phyloP scores from a whole-genome alignment of 1,140 invertebrate genomes.

The Pseudomyrmex dendroicus region DNA sequence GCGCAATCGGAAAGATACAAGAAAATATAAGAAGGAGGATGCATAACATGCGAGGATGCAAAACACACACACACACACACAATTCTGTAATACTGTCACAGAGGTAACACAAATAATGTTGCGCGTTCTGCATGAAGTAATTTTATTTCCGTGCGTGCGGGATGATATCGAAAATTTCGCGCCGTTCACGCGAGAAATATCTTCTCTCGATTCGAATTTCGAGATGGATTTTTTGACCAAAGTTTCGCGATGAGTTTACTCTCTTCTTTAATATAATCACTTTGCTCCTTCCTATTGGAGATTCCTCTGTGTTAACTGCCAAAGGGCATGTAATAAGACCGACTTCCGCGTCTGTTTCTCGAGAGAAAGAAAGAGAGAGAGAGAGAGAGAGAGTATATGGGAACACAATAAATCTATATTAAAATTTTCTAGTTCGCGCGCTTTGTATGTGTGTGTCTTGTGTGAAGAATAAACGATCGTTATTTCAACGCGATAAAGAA shows the following conservation, averaged over 20 bases:
- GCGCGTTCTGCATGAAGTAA: too few relatives aligned
- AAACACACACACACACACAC: not conserved
- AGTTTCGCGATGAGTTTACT: not conserved
- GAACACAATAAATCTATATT: slow-evolving; percentile 6
- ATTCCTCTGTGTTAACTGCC: slow-evolving; percentile 32
- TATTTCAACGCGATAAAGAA: slow-evolving; percentile 22
- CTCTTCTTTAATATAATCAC: slow-evolving; percentile 14
- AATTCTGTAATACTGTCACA: too few relatives aligned
- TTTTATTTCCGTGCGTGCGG: too few relatives aligned
- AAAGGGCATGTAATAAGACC: slow-evolving; percentile 27
- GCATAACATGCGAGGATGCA: not conserved
- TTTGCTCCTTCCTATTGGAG: slow-evolving; percentile 24
- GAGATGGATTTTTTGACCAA: slow-evolving; percentile 8
- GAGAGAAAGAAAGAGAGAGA: too few relatives aligned
- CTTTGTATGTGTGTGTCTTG: not conserved
- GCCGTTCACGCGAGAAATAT: not conserved
- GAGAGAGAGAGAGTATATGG: too few relatives aligned
- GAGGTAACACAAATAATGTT: too few relatives aligned
- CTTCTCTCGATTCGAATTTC: not conserved
- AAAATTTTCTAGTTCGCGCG: slow-evolving; percentile 18
- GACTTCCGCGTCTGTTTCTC: not conserved
- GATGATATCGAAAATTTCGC: too few relatives aligned
- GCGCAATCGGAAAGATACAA: too few relatives aligned
- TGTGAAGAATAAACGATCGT: not conserved
- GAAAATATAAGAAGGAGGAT: not conserved